Conservation (phyloP, 2,113 vertebrate genomes). For the Egretta garzetta region DNA sequence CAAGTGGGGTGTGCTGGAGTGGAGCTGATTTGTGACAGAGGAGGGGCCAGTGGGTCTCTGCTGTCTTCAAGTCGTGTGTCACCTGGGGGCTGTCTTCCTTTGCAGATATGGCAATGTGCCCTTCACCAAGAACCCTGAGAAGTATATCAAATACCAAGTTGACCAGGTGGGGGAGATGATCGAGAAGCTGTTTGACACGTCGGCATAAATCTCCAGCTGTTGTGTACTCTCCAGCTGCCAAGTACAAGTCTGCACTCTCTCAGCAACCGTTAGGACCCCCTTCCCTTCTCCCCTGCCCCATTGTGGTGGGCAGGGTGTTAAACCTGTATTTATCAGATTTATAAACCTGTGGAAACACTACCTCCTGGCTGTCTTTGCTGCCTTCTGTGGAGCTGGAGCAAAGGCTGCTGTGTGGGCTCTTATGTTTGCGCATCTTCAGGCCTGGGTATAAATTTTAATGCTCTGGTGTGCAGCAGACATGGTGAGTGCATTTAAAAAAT, state of each 20-base stretch:
- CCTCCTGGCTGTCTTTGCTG: neutral
- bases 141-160: constrained; percentile 93
- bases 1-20: neutral
- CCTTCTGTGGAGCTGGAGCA: neutral
- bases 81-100: neutral
- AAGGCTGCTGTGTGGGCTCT: neutral
- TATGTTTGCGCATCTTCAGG: accelerated
- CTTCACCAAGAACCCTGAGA: constrained; percentile 97
- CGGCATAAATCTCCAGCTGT: constrained; percentile 76
- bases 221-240: neutral
- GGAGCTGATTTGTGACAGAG: neutral
- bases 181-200: constrained; percentile 94
- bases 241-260: neutral
- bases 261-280: neutral
- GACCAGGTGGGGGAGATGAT: constrained; percentile 98
- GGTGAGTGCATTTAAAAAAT: neutral
- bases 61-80: neutral
- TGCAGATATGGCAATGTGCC: constrained; percentile 87
- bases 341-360: constrained; percentile 65
- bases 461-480: neutral
- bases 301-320: constrained; percentile 43
- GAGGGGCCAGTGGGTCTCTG: neutral
- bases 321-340: constrained; percentile 59
- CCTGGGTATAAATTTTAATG: neutral
- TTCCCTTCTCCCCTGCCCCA: constrained; percentile 12